Evolutionary conservation across 2,888 invertebrate species (phyloP), one percentile per base, ranked within the genome.

Genomic region (Andrena minutula): DNA sequence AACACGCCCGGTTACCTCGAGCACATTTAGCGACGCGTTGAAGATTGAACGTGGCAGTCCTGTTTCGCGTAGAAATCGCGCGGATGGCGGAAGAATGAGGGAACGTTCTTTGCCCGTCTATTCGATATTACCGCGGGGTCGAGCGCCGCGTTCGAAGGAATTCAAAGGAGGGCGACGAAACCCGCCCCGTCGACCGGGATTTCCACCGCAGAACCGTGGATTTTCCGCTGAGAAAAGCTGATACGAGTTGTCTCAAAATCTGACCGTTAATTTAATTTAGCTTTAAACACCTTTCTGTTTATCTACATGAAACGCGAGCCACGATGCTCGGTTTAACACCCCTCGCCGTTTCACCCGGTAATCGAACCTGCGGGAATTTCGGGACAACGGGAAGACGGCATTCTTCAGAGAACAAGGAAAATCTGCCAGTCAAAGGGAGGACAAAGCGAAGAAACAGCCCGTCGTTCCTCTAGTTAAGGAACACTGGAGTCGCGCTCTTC

Each of bases 191-290:
- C 65, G 28, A 60, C 56, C 32, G 16, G 7, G 3, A 8, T 26
- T 12, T 32, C 5, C 8, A 47, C 32, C 26, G 41, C 41, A 5
- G 49, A 41, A 73, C 47, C 56, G 49, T 30, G 58, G 68, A 49
- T 56, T 70, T 28, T 63, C 49, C 10, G 23, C 23, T 23, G 5
- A 8, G 66, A 28, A 73, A 68, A 58, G 23, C 10, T 7, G 26
- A 63, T 4, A 1, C 41, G 16, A 1, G 8, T 7, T 26, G 76
- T 12, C 65, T 73, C 63, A 23, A 64, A 79, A 69, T 60, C 58
- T 51, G 56, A 26, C 53, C 32, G 68, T 58, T 63, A 69, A 79
- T 70, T 75, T 69, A 51, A 75, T 75, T 70, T 56, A 64, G 56
- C 47, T 28, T 35, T 30, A n/a, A 35, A n/a, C 41, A 32, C 32